Evolutionary conservation across 2,113 vertebrate genomes (phyloP), one percentile per base, ranked within the genome.

Genomic region (Arvicanthis niloticus): DNA sequence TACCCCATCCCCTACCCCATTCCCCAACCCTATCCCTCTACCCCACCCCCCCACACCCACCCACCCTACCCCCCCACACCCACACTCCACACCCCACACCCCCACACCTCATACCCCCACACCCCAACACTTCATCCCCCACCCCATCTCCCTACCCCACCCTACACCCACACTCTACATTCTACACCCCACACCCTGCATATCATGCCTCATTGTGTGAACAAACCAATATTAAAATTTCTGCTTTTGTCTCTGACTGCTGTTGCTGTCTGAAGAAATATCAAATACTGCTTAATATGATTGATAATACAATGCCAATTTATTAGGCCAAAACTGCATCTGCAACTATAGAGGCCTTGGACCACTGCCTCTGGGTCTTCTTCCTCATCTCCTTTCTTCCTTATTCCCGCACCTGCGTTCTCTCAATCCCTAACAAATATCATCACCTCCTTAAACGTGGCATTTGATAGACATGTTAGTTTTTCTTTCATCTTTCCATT

Each of bases 241-340:
- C 40, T 89, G 56, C 37, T 65, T 26, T 6, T 84, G 13, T 75
- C 94, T 75, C 45, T 93, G 80, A 80, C 70, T 70, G 37, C 76
- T 93, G 84, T 42, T 91, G 84, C 56, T 96, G 62, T 34, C 53
- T 92, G 26, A 80, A 75, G 45, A 89, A 95, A 29, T 93, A 92
- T 76, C 40, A 93, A 89, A 80, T 88, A 51, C 45, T 81, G 0
- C 53, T 84, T 96, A 84, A 34, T 91, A 72, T 72, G 62, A 93
- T 82, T 70, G 86, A 82, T 95, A 34, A 78, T 42, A 88, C 81
- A 73, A 87, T 88, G 65, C n/a, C 90, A 58, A 68, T 85, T 95
- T 81, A 56, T 89, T 94, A 51, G 29, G 37, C 40, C 45, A 22
- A 91, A 86, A 89, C 2, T 37, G 53, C 78, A 80, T 60, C 19